Evolutionary conservation across 2,888 invertebrate genomes (phyloP), one percentile per base, ranked within the genome.

Genomic region (Stenodema calcarata): DNA sequence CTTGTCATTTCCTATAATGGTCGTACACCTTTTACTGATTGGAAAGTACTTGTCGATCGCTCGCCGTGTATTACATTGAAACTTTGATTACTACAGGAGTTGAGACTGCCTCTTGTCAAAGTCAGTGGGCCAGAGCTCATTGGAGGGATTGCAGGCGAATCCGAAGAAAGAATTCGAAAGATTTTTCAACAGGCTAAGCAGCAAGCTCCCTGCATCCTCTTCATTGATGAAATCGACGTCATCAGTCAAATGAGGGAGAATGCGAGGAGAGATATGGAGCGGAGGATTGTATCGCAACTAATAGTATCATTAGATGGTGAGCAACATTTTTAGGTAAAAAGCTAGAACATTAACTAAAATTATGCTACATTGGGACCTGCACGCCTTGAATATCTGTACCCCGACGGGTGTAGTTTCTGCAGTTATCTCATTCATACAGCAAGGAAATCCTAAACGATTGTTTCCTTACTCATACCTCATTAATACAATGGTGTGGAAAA

Each of bases 201-300:
- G 87, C 91, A 93, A 87, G 94, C 96, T 12, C 97, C 97, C 0
- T 96, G 97, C 91, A 94, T 99, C 16, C 91, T 99, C 54, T 98
- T 99, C 90, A 95, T 99, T 88, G 99, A 99, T 92, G 98, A 99
- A 92, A 96, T 99, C 87, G 99, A 99, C 92, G 95, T 97, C n/a
- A 95, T 99, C 75, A 96, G 97, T 44, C 96, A 96, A 6, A 97
- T 97, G 91, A 93, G 98, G 90, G 95, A 97, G 86, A 95, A 95
- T 90, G 97, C 97, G 1, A 96, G 97, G 90, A 95, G 96, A 91
- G 98, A 98, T 90, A 99, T 99, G 99, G 98, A 99, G 91, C 94
- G 96, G 88, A 92, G 99, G 88, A 97, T 99, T 91, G 98, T 99
- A 9, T 95, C 98, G 0, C 99, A 99, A 91, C 91, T 99, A 86